Conservation (phyloP, 2,797 vertebrate species). For the Masticophis lateralis region DNA sequence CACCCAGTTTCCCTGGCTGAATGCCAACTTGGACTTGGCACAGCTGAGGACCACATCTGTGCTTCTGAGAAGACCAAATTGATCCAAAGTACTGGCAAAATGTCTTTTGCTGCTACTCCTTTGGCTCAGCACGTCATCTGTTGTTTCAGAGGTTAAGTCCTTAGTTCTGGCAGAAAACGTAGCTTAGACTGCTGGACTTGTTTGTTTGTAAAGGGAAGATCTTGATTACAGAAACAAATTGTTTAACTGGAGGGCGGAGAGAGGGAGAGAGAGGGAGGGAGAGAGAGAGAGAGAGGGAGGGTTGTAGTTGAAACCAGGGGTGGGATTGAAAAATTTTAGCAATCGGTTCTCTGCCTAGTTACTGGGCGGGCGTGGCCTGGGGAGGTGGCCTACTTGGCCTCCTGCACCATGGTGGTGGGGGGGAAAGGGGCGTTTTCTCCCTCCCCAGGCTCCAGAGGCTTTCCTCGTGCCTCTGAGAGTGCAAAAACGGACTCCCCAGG, state of each 20-base stretch:
- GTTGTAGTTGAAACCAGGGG: background rate
- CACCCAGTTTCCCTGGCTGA: background rate
- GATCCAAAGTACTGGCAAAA: conserved; percentile 8
- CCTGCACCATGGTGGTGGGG: too few species aligned
- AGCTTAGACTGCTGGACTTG: too few species aligned
- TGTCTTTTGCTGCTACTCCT: background rate
- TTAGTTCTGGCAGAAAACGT: background rate
- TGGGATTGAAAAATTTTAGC: too few species aligned
- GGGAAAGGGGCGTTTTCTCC: too few species aligned
- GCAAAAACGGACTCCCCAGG: too few species aligned
- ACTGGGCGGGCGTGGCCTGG: too few species aligned
- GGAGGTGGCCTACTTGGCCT: too few species aligned
- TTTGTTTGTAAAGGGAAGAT: background rate
- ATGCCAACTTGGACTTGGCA: background rate
- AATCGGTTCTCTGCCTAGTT: too few species aligned
- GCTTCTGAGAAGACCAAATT: background rate
- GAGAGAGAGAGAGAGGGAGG: background rate
- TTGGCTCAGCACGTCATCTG: background rate
- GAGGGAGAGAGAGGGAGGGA: background rate
- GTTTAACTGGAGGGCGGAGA: background rate
- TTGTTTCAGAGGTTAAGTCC: background rate
- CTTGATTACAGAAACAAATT: background rate
- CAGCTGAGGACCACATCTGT: background rate
- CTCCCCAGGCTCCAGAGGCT: too few species aligned
- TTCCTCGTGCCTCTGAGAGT: too few species aligned